These are phyloP conservation scores for Lynx canadensis DNA, from an alignment of 2,113 vertebrate genomes.

Conservation along the genomic window DNA sequence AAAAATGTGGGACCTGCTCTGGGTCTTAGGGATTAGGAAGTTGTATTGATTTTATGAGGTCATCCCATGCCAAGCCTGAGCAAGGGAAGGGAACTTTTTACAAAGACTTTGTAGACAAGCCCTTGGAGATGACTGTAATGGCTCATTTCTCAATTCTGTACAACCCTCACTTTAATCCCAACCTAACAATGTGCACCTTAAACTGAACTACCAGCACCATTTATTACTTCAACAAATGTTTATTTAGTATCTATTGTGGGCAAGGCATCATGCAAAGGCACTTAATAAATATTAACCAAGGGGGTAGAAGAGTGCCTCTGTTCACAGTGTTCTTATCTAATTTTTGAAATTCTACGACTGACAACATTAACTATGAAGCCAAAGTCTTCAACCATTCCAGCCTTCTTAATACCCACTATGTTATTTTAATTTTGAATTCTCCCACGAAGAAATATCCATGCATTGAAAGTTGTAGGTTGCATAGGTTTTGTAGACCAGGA, in stretches of 20 bases:
- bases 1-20: neutral
- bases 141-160: neutral
- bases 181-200: neutral
- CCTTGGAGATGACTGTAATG: neutral
- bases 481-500: neutral
- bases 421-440: neutral
- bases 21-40: neutral
- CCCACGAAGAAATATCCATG: neutral
- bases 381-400: neutral
- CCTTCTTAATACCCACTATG: neutral
- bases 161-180: neutral
- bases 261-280: neutral
- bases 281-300: constrained; percentile 7
- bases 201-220: neutral
- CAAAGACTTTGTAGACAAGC: neutral
- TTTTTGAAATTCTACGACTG: neutral
- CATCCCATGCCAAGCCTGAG: neutral
- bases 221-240: neutral
- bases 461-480: neutral
- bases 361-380: neutral
- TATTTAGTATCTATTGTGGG: neutral
- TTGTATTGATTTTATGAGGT: neutral
- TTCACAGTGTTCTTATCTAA: neutral
- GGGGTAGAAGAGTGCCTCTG: neutral
- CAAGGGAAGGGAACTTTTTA: neutral